Conservation (phyloP, 2,113 vertebrate genomes). For the Dipodomys spectabilis region DNA sequence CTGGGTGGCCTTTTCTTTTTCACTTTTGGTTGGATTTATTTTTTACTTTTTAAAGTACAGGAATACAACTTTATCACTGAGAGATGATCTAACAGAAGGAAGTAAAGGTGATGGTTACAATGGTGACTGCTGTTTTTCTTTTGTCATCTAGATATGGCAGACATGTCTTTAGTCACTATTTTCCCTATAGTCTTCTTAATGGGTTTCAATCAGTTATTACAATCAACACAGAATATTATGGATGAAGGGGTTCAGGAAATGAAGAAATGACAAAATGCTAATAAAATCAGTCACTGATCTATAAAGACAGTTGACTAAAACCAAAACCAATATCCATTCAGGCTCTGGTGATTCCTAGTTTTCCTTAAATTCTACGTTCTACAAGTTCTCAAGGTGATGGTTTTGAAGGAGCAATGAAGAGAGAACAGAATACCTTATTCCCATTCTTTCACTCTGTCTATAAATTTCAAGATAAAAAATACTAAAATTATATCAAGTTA, state of each 20-base stretch:
- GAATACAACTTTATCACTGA: background rate
- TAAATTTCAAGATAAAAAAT: background rate
- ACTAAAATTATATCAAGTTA: background rate
- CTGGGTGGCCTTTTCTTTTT: background rate
- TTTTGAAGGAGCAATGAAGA: background rate
- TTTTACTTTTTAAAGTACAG: background rate
- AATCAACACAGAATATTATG: background rate
- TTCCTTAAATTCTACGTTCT: background rate
- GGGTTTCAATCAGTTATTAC: background rate
- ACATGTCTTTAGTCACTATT: background rate
- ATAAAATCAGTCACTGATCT: background rate
- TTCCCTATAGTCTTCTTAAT: slow-evolving; percentile 33
- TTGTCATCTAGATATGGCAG: background rate
- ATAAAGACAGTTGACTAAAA: background rate
- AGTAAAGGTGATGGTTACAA: background rate
- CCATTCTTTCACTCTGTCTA: background rate
- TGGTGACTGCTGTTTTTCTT: background rate
- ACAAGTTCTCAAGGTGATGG: background rate
- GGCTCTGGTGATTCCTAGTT: background rate
- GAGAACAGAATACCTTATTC: background rate
- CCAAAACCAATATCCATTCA: background rate
- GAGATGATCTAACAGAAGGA: background rate
- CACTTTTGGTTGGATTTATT: background rate
- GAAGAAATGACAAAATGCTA: background rate
- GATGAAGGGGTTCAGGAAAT: background rate